Percentiles rank a stretch among this genome's conserved stretches.
Evolutionary conservation across 2,797 vertebrate species (phyloP).

Genomic region (Chelonia mydas): DNA sequence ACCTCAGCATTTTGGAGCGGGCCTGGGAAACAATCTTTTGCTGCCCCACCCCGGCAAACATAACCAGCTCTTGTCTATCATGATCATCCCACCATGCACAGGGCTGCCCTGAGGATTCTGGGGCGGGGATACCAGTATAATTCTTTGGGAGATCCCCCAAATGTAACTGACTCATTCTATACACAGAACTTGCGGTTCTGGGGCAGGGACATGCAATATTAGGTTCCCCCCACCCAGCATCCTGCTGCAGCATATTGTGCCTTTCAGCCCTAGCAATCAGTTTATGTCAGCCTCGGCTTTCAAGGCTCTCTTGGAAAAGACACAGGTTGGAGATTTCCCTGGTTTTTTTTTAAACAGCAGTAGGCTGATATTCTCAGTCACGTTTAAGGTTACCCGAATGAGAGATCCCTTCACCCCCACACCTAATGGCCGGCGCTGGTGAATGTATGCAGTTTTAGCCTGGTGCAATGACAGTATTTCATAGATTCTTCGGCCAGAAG

Average conservation of each 20-base stretch:
- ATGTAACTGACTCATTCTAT: neutral
- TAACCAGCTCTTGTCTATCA: neutral
- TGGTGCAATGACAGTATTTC: neutral
- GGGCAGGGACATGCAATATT: neutral
- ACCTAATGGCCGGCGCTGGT: neutral
- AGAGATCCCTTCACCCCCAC: neutral
- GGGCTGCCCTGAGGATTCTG: neutral
- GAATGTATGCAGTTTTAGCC: rapidly evolving
- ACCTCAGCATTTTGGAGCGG: neutral
- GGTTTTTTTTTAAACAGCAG: neutral
- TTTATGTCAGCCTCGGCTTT: neutral
- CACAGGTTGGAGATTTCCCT: neutral
- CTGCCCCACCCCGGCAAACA: neutral
- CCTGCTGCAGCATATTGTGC: neutral
- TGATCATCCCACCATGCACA: rapidly evolving
- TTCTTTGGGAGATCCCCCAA: neutral
- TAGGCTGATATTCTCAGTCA: no score
- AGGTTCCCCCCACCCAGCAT: neutral
- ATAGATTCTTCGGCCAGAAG: no score
- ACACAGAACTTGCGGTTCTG: neutral
- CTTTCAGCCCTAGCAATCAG: neutral
- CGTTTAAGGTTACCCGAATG: neutral
- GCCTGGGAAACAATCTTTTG: neutral
- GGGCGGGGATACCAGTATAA: neutral
- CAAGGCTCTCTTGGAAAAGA: no score